Evolutionary conservation across 1,140 invertebrate species (phyloP), one percentile per base, ranked within the genome.

Genomic region (Macrostomum lignano): DNA sequence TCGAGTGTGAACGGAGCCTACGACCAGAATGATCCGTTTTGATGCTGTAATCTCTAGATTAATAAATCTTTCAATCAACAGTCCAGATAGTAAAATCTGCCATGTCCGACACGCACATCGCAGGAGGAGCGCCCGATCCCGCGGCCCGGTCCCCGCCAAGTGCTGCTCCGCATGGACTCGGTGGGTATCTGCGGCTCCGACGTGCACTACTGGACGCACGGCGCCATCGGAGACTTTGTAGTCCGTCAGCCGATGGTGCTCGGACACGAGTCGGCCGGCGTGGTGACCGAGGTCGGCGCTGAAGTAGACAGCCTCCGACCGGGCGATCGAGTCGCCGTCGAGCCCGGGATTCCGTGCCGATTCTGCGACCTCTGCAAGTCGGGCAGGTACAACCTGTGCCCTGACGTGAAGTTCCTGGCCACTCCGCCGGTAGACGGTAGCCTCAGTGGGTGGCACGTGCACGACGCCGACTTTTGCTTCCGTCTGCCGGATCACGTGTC

Each of bases 111-210:
- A n/a, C n/a, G n/a, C n/a, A n/a, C n/a, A n/a, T n/a, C n/a, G n/a
- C n/a, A n/a, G n/a, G n/a, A n/a, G n/a, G n/a, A n/a, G n/a, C n/a
- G n/a, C n/a, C n/a, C n/a, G n/a, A n/a, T n/a, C n/a, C n/a, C n/a
- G n/a, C n/a, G n/a, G n/a, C n/a, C n/a, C n/a, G n/a, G n/a, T n/a
- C n/a, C n/a, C n/a, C n/a, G n/a, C n/a, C n/a, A n/a, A n/a, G 79
- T 86, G 2, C 65, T 84, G 6, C 42, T 91, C 5, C 63, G 67
- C 38, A 84, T 91, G 69, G 67, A 70, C 40, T 69, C 70, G 40
- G 78, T 91, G 29, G 82, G 82, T 24, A 91, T 94, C 41, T 94
- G 84, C 54, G 84, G 82, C 0, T 88, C 79, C 1, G 81, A 91
- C 57, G 74, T 91, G 3, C 76, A 84, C 51, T 91, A 86, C 58